Base-by-base conservation (phyloP, 2,113 vertebrate genomes). In the Willisornis vidua region DNA sequence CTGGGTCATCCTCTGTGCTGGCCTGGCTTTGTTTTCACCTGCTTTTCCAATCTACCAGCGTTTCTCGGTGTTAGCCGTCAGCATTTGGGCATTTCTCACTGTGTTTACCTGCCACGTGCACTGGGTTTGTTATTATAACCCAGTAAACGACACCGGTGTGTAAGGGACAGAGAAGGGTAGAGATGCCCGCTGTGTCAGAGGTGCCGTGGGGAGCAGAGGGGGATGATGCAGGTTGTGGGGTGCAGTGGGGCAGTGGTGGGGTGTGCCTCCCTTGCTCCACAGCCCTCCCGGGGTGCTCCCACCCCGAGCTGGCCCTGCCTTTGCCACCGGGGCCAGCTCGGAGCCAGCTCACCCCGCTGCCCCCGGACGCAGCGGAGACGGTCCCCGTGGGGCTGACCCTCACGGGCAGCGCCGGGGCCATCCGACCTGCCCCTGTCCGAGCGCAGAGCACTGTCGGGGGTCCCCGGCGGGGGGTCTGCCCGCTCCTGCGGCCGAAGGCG, bases 101-200 rank as follows among this genome's bases (percentile, higher is more conserved):
- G 55, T 6, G 70, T n/a, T 80, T 45, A 28, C 31, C 31, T 7
- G 51, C 43, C 16, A 4, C 11, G 1, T 29, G 62, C n/a, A 1
- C 25, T 3, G 37, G n/a, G 15, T 39, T 79, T 46, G 2, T 49
- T 15, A 23, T 43, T 3, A 4, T 8, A 67, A 7, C 8, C 1
- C 8, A 29, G 48, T 45, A 2, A 37, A 51, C 8, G 52, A 23
- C 45, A 10, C 3, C 23, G 1, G 46, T 1, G 39, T 6, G 33
- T 3, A 14, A 15, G 59, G 22, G 6, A 7, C 46, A 14, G 61
- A 4, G 5, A 7, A 17, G 48, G 55, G 43, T 45, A 5, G 23
- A 3, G 80, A 19, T 6, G 46, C 63, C 57, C 31, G 1, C 9
- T 3, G 54, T 10, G 81, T 2, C 1, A 1, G 10, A 6, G 16